Percentiles rank a stretch among this genome's conserved stretches.
Evolutionary conservation across 1,140 invertebrate genomes (phyloP).

Genomic region (Lineus longissimus): DNA sequence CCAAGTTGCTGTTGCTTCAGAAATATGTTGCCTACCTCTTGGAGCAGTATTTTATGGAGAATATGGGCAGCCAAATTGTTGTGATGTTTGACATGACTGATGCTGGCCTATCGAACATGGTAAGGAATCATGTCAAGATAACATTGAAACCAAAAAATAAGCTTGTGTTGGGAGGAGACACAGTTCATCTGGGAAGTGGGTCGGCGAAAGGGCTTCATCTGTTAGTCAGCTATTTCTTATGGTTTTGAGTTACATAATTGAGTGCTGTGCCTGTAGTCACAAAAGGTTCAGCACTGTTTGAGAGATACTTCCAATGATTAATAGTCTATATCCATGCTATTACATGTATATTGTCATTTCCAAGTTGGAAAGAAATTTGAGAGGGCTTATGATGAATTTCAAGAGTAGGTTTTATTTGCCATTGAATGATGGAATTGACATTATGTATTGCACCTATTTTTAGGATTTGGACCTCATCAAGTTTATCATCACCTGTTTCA

Average conservation of each 20-base stretch:
- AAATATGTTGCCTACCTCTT: constrained; percentile 83
- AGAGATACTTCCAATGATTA: too few species aligned
- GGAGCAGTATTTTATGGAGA: constrained; percentile 67
- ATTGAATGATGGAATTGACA: too few species aligned
- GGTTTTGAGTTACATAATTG: background rate
- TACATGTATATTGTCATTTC: too few species aligned
- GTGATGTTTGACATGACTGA: constrained; percentile 87
- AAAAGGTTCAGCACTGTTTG: too few species aligned
- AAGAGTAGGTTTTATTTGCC: too few species aligned
- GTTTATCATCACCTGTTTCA: constrained; percentile 82
- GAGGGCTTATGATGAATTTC: too few species aligned
- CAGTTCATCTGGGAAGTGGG: background rate
- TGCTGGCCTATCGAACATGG: constrained; percentile 79
- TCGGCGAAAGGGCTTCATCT: background rate
- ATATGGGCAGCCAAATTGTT: constrained; percentile 73
- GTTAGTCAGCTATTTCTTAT: background rate
- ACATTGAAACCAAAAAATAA: background rate
- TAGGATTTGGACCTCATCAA: constrained; percentile 56
- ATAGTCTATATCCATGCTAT: too few species aligned
- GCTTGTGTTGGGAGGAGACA: background rate
- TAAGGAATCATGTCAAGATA: constrained; percentile 57
- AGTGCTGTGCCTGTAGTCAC: too few species aligned
- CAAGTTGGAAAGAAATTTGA: too few species aligned
- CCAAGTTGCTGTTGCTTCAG: constrained; percentile 72
- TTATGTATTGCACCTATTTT: constrained; percentile 19